phyloP scores from a whole-genome alignment of 1,140 invertebrate genomes.

The Psix sp. region DNA sequence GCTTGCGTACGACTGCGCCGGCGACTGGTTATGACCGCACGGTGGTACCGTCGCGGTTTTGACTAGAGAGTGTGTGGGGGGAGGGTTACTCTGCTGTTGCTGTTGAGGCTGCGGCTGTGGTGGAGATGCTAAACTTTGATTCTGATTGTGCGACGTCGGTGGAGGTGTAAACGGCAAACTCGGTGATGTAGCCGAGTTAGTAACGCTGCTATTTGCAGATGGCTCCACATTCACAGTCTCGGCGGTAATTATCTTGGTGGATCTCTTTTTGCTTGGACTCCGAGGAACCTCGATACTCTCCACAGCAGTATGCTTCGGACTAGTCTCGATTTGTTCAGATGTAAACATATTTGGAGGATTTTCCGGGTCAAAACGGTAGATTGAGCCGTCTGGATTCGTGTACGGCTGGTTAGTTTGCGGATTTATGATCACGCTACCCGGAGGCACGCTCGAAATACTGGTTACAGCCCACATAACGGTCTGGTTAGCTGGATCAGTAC shows the following conservation, averaged over 20 bases:
- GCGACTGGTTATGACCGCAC: constrained; percentile 64
- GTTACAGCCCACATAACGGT: constrained; percentile 90
- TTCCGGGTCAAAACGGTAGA: constrained; percentile 85
- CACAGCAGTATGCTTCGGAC: not conserved
- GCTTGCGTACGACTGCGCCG: constrained; percentile 64
- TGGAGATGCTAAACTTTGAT: not conserved
- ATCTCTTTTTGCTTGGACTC: constrained; percentile 30
- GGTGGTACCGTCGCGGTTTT: constrained; percentile 63
- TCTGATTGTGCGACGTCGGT: constrained; percentile 37
- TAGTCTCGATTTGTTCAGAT: constrained; percentile 54
- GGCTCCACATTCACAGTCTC: constrained; percentile 3
- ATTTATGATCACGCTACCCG: constrained; percentile 91
- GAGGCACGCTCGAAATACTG: constrained; percentile 87
- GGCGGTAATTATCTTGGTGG: constrained; percentile 7
- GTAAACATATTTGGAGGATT: constrained; percentile 80
- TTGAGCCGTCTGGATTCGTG: constrained; percentile 75
- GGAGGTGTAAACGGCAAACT: constrained; percentile 69
- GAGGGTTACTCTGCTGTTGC: constrained; percentile 22
- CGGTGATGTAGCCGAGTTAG: constrained; percentile 70
- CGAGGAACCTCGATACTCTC: constrained; percentile 22
- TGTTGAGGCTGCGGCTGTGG: constrained; percentile 1
- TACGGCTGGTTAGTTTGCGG: constrained; percentile 81
- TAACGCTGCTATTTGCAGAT: constrained; percentile 51
- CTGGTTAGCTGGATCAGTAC: constrained; percentile 64
- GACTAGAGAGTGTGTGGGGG: constrained; percentile 66